Percentiles rank a stretch among this genome's conserved stretches.
phyloP scores from a whole-genome alignment of 2,113 vertebrate species.

The Oncorhynchus nerka region DNA sequence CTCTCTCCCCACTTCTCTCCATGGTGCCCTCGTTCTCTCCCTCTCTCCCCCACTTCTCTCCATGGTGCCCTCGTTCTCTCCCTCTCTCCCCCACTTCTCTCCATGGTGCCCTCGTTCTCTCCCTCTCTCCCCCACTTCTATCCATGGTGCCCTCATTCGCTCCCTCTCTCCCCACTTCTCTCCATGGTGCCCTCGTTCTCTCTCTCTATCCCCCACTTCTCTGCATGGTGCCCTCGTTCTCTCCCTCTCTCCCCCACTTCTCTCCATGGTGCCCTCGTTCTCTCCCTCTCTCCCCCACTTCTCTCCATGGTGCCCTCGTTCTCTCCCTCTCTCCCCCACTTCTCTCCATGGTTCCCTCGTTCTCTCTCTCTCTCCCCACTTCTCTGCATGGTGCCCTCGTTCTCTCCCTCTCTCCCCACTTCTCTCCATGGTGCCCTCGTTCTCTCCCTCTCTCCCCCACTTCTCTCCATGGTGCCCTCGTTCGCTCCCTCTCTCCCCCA shows the following conservation, averaged over 20 bases:
- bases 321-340: constrained; percentile 29
- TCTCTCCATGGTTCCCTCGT: constrained; percentile 4
- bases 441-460: constrained; percentile 10
- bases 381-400: constrained; percentile 3
- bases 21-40: not conserved
- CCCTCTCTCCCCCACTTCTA: constrained; percentile 33
- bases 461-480: too few relatives aligned
- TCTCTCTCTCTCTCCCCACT: constrained; percentile 24
- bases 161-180: constrained; percentile 33
- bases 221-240: not conserved
- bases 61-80: not conserved
- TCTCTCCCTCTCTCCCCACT: constrained; percentile 30
- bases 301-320: constrained; percentile 1
- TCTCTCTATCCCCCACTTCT: constrained; percentile 31
- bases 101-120: not conserved
- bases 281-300: constrained; percentile 31
- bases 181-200: not conserved
- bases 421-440: constrained; percentile 6
- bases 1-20: constrained; percentile 19
- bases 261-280: constrained; percentile 2
- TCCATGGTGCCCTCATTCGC: constrained; percentile 9
- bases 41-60: constrained; percentile 29
- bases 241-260: constrained; percentile 34
- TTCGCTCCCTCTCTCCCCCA: too few relatives aligned
- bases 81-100: constrained; percentile 34